Evolutionary conservation across 1,140 invertebrate genomes (phyloP).

Genomic region (Ceratoteleas bidentatus): DNA sequence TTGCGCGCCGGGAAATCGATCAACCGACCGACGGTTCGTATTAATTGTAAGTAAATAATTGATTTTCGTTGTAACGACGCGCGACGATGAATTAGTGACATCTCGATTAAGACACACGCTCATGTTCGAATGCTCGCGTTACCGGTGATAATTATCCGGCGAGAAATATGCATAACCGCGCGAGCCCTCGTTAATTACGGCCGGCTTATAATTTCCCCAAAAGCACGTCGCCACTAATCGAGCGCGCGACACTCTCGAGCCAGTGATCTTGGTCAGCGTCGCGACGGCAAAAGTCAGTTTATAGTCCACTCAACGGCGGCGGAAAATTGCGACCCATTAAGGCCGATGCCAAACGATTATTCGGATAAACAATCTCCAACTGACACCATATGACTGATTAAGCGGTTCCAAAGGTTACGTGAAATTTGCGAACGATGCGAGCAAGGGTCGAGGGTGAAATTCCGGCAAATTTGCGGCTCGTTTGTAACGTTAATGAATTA

Average conservation of each 20-base stretch:
- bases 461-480: no score
- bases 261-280: conserved; percentile 18
- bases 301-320: no score
- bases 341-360: no score
- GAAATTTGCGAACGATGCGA: no score
- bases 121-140: background rate
- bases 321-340: no score
- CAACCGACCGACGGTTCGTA: background rate
- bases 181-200: conserved; percentile 32
- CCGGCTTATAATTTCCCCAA: conserved; percentile 32
- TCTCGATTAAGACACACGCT: background rate
- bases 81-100: background rate
- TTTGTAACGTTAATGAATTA: no score
- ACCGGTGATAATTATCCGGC: background rate
- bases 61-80: background rate
- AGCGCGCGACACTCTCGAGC: background rate
- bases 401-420: no score
- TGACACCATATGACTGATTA: no score
- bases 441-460: no score
- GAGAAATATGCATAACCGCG: conserved; percentile 15
- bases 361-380: no score
- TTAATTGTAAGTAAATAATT: background rate
- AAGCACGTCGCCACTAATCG: conserved; percentile 22
- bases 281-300: no score
- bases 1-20: background rate